Evolutionary conservation across 2,797 vertebrate species (phyloP), one percentile per base, ranked within the genome.

Genomic region (Sylvilagus floridanus): DNA sequence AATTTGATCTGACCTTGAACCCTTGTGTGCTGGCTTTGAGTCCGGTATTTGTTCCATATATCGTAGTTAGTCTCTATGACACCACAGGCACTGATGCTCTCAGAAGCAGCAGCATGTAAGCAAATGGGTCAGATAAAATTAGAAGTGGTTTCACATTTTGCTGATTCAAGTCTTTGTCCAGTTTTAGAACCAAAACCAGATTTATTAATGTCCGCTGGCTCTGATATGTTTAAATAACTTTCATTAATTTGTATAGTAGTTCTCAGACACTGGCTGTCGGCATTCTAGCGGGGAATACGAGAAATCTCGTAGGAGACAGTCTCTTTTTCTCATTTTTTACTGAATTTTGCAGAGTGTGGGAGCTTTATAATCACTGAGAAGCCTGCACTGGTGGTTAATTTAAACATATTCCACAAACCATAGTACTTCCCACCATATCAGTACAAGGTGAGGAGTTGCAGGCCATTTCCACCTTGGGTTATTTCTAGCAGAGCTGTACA

Each of bases 141-240:
- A 97, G 95, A 96, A 97, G 75, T 96, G 87, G 93, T 96, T 87
- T 97, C 88, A 92, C 96, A 95, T 97, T 95, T 94, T 96, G 96
- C 95, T 96, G 88, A 96, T 78, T 95, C 2, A 7, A 60, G 52
- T 96, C 93, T 95, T 95, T 96, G 75, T 72, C 35, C 66, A 95
- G 93, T 96, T 97, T 97, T 97, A 96, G 94, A 97, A 86, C 42
- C 66, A 54, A 91, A 89, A 88, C 92, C 82, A 94, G 66, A 92
- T 95, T 88, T 96, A 93, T 95, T 94, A 95, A 96, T 97, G 93
- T 86, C 95, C 95, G 68, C 71, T 86, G 52, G 22, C 82, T 93
- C 69, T 86, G 35, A 7, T 68, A 37, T 93, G n/a, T 93, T 94
- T 90, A 83, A 97, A 95, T 95, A 87, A 76, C 47, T 95, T 82